These are phyloP conservation scores for Esox masquinongy DNA, from an alignment of 2,797 vertebrate genomes.

Conservation along the genomic window DNA sequence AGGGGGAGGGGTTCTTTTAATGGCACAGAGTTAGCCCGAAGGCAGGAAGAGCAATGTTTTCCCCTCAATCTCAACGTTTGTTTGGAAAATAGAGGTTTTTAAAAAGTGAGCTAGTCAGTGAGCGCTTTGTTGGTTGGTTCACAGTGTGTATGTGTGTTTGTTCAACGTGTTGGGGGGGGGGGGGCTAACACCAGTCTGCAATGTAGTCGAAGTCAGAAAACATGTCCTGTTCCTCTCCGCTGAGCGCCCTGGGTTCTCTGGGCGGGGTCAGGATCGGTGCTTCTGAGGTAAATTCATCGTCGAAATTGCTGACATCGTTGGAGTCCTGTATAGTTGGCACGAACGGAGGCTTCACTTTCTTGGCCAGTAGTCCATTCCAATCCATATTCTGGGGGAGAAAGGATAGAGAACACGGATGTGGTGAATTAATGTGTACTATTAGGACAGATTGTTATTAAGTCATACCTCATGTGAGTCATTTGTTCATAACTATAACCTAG, in stretches of 20 bases:
- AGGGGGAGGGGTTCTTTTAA: slow-evolving; percentile 66
- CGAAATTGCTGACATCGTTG: slow-evolving; percentile 98
- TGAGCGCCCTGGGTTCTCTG: slow-evolving; percentile 91
- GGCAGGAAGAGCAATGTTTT: slow-evolving; percentile 37
- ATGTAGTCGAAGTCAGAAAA: slow-evolving; percentile 99
- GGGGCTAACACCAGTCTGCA: slow-evolving; percentile 96
- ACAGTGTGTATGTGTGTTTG: slow-evolving; percentile 58
- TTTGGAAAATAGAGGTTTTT: slow-evolving; percentile 33
- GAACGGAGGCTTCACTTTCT: slow-evolving; percentile 95
- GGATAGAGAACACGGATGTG: not conserved
- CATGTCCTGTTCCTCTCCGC: slow-evolving; percentile 88
- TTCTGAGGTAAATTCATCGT: slow-evolving; percentile 99
- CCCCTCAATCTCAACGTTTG: slow-evolving; percentile 43
- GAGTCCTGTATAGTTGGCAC: slow-evolving; percentile 90
- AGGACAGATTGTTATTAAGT: not conserved
- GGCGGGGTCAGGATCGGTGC: slow-evolving; percentile 96
- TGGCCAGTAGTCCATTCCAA: slow-evolving; percentile 90
- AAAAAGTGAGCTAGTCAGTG: slow-evolving; percentile 74
- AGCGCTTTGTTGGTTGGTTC: slow-evolving; percentile 73
- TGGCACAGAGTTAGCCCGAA: slow-evolving; percentile 79
- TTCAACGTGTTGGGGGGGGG: slow-evolving; percentile 3
- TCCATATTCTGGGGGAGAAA: slow-evolving; percentile 82
- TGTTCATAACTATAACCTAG: too few species aligned
- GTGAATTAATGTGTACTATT: not conserved
- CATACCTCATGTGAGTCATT: not conserved